Base-by-base conservation (phyloP, 2,113 vertebrate genomes). In the Syngnathus floridae region DNA sequence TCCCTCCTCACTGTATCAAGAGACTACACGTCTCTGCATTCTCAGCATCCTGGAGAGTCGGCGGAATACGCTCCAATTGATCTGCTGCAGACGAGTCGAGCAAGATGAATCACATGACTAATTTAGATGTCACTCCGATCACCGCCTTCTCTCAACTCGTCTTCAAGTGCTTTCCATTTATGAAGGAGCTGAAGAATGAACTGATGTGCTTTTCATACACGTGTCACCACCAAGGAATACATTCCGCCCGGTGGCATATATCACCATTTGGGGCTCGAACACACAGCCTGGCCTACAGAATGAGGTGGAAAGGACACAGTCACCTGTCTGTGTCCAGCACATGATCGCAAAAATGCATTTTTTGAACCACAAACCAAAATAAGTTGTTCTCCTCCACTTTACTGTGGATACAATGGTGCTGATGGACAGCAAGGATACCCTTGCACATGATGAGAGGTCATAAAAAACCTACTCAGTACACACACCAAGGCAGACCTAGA, bases 31-130 rank as follows among this genome's bases (percentile, higher is more conserved):
- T 70, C 26, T 73, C 70, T 66, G 55, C 65, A 72, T 72, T 71
- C 68, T 71, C 70, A 72, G 78, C 77, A 40, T 82, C 75, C 43
- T 70, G 37, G 0, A 62, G 81, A 81, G 71, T 72, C 77, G n/a
- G 56, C 74, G 76, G 79, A 82, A 83, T 66, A 72, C 66, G 46
- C 71, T 73, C 66, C 58, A 60, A 76, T 72, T 73, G 73, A 76
- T 83, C 66, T 78, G 67, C 72, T 67, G 78, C 70, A 60, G 71
- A 74, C 0, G 43, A 79, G 75, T 40, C 0, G 57, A 64, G 66
- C 11, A 17, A 54, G 71, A 63, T 49, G 1, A 58, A 71, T 82
- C 83, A 82, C 75, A 41, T 82, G 81, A 76, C 67, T 71, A 52
- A 82, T 79, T 80, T 55, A 76, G 71, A 79, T 46, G 77, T 79